A percentile compares a stretch with the other conserved stretches of the same genome.
phyloP scores from a whole-genome alignment of 2,113 vertebrate species.

The Piprites chloris region DNA sequence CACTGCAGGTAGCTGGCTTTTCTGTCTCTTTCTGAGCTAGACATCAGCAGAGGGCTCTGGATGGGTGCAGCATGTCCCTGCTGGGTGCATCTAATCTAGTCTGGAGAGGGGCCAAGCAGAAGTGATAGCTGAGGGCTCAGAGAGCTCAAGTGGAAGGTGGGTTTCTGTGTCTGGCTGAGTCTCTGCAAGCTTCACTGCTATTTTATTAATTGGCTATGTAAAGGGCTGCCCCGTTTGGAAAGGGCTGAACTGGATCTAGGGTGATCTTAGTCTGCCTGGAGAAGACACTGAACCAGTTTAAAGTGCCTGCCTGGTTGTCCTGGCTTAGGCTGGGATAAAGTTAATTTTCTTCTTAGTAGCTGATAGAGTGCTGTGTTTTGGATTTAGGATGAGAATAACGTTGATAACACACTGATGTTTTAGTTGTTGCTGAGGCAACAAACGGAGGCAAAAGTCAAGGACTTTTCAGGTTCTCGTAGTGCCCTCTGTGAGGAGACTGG shows the following conservation, averaged over 20 bases:
- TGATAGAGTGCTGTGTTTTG: neutral
- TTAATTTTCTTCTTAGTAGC: neutral
- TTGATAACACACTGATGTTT: neutral
- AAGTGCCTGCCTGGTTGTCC: neutral
- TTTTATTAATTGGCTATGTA: neutral
- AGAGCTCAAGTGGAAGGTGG: neutral
- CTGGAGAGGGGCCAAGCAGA: conserved; percentile 28
- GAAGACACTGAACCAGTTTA: neutral
- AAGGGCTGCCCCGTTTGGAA: neutral
- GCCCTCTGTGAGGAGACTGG: neutral
- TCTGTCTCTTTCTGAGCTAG: neutral
- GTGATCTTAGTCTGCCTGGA: neutral
- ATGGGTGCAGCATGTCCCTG: neutral
- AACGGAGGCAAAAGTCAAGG: neutral
- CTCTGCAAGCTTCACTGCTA: neutral
- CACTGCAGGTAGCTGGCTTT: neutral
- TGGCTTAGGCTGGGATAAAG: neutral
- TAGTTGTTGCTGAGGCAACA: neutral
- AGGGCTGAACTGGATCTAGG: neutral
- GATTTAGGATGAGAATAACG: neutral
- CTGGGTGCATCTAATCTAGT: neutral
- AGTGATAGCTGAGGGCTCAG: neutral
- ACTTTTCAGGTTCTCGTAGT: neutral
- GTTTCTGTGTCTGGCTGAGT: neutral
- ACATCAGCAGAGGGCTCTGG: neutral